Evolutionary conservation across 2,888 invertebrate species (phyloP).

Genomic region (Drosophila sordidapex): DNA sequence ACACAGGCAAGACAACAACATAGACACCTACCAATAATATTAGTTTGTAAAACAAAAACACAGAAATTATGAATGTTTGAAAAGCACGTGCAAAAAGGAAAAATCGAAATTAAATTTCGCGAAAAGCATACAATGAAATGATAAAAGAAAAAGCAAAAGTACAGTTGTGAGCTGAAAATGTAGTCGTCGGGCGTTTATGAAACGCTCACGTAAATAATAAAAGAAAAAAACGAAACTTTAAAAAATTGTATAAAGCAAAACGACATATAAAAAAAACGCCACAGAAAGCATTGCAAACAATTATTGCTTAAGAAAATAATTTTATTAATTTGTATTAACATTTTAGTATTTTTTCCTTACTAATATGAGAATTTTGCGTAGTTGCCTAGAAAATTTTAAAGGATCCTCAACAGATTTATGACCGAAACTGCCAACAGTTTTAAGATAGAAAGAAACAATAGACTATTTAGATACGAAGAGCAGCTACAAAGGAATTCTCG

Average conservation of each 20-base stretch:
- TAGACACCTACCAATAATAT: constrained; percentile 62
- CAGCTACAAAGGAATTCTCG: constrained; percentile 81
- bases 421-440: constrained; percentile 72
- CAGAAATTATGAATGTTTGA: constrained; percentile 67
- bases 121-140: constrained; percentile 32
- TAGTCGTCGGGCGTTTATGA: constrained; percentile 52
- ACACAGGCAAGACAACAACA: constrained; percentile 34
- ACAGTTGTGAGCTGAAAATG: constrained; percentile 67
- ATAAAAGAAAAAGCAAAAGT: constrained; percentile 73
- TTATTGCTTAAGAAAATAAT: constrained; percentile 74
- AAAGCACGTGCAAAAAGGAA: constrained; percentile 82
- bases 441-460: constrained; percentile 22
- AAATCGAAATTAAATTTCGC: constrained; percentile 62
- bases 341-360: constrained; percentile 63
- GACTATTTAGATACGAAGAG: constrained; percentile 24
- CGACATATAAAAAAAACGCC: constrained; percentile 30
- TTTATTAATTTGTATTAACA: constrained; percentile 70
- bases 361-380: constrained; percentile 82
- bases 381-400: constrained; percentile 32
- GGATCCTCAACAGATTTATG: constrained; percentile 22
- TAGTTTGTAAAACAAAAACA: constrained; percentile 55
- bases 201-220: constrained; percentile 36
- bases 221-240: constrained; percentile 31
- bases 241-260: constrained; percentile 55
- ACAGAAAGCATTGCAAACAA: constrained; percentile 43